These are phyloP conservation scores for Diplodus sargus DNA, from an alignment of 2,797 vertebrate species.

Conservation along the genomic window DNA sequence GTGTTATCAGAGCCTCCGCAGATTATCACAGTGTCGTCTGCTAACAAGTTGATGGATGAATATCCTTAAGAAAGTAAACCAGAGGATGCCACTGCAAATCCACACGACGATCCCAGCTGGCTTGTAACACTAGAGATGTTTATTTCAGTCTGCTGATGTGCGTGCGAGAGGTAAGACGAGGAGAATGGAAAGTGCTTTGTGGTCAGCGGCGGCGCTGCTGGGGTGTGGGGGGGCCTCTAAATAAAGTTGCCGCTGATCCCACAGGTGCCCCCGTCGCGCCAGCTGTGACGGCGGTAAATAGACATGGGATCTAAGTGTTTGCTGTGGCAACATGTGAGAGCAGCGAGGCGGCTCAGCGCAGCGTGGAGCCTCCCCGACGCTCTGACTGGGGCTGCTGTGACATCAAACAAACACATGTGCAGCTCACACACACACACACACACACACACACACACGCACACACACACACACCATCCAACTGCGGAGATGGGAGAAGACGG, in stretches of 20 bases:
- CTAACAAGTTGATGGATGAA: conserved; percentile 46
- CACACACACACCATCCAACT: not conserved
- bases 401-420: conserved; percentile 59
- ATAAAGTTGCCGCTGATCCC: conserved; percentile 77
- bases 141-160: conserved; percentile 70
- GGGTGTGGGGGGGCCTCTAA: conserved; percentile 56
- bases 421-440: not conserved
- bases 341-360: conserved; percentile 49
- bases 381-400: conserved; percentile 60
- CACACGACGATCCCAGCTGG: conserved; percentile 14
- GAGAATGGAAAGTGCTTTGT: conserved; percentile 69
- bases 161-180: conserved; percentile 64
- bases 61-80: conserved; percentile 56
- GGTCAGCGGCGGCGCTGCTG: conserved; percentile 60
- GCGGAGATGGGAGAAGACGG: not conserved
- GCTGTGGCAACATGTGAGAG: conserved; percentile 70
- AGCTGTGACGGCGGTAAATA: conserved; percentile 73
- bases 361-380: conserved; percentile 45
- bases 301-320: conserved; percentile 71
- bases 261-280: conserved; percentile 63
- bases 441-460: not conserved
- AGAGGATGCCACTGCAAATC: conserved; percentile 29
- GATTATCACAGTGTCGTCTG: conserved; percentile 43
- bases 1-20: conserved; percentile 20
- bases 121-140: conserved; percentile 52